Evolutionary conservation across 2,888 invertebrate genomes (phyloP).

Genomic region (Barypeithes pellucidus): DNA sequence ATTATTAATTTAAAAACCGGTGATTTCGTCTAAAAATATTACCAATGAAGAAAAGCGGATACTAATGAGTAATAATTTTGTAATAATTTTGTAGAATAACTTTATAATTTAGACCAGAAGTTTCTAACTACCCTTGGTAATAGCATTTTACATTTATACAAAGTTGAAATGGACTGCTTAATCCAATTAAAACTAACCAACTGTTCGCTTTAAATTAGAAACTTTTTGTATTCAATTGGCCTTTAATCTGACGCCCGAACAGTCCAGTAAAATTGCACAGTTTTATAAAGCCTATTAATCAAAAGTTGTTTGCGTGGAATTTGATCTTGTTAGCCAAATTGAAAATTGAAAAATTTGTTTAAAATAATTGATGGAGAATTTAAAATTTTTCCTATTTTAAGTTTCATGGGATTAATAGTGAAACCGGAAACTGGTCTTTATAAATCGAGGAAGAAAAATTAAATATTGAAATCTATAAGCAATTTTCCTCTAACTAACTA

Average conservation of each 20-base stretch:
- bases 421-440: too few relatives aligned
- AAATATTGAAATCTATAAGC: too few relatives aligned
- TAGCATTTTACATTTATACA: not conserved
- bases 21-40: not conserved
- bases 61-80: not conserved
- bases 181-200: constrained; percentile 2
- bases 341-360: too few relatives aligned
- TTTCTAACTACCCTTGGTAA: not conserved
- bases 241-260: not conserved
- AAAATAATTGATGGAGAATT: too few relatives aligned
- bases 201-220: not conserved
- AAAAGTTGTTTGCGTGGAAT: not conserved
- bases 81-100: too few relatives aligned
- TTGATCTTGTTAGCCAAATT: too few relatives aligned
- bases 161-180: not conserved
- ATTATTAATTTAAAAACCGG: too few relatives aligned
- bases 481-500: too few relatives aligned
- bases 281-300: not conserved
- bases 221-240: not conserved
- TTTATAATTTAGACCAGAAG: not conserved
- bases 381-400: too few relatives aligned
- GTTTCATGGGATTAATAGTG: too few relatives aligned
- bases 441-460: too few relatives aligned
- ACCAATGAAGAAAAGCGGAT: not conserved
- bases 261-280: too few relatives aligned